Conservation (phyloP, 53 echinoderm and acorn worm genomes). For the Paracentrotus lividus region DNA sequence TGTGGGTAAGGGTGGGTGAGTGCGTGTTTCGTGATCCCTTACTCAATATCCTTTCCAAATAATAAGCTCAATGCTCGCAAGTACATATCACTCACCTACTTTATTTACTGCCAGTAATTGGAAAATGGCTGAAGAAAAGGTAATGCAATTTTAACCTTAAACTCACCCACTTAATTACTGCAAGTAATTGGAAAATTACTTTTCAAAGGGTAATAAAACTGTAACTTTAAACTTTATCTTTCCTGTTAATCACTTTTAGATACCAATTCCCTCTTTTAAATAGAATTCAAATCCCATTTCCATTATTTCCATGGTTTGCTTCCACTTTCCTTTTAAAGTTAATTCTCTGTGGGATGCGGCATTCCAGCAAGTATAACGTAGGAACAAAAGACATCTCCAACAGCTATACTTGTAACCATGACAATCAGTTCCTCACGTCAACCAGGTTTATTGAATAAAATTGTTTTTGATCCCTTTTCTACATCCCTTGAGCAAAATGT, state of each 20-base stretch:
- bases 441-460: background rate
- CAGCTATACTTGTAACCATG: slow-evolving; percentile 16
- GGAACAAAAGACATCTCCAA: slow-evolving; percentile 11
- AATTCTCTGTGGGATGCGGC: background rate
- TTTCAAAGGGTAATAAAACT: too few species aligned
- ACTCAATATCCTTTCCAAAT: too few species aligned
- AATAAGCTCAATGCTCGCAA: too few species aligned
- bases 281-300: background rate
- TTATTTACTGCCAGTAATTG: too few species aligned
- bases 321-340: background rate
- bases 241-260: background rate
- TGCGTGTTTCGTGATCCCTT: too few species aligned
- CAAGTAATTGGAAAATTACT: too few species aligned
- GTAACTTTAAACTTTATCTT: too few species aligned
- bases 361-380: background rate
- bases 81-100: too few species aligned
- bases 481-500: background rate
- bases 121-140: too few species aligned
- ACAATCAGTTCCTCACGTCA: background rate
- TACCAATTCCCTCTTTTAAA: background rate
- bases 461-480: background rate
- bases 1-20: too few species aligned
- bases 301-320: background rate
- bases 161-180: too few species aligned
- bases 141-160: too few species aligned